These are phyloP conservation scores for Eurypyga helias DNA, from an alignment of 2,113 vertebrate species.

Conservation along the genomic window DNA sequence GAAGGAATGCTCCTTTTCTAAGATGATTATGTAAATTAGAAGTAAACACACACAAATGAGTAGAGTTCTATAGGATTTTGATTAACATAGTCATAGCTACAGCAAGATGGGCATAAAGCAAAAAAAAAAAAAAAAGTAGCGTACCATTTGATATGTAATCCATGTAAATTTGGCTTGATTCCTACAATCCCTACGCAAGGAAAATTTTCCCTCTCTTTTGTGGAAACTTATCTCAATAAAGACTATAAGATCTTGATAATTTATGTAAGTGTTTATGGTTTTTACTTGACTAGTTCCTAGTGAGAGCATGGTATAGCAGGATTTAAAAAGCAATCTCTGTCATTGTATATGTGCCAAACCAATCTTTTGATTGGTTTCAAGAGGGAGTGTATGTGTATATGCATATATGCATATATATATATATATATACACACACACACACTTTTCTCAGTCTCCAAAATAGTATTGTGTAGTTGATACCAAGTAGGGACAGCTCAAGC, in stretches of 20 bases:
- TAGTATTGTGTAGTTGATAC: neutral
- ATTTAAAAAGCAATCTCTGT: neutral
- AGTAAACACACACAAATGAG: slow-evolving; percentile 22
- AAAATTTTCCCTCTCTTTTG: neutral
- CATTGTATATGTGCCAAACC: neutral
- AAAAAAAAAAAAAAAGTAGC: neutral
- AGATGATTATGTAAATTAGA: slow-evolving; percentile 27
- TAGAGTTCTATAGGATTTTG: slow-evolving; percentile 33
- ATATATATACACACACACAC: too few species aligned
- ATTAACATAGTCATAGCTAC: slow-evolving; percentile 15
- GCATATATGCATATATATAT: too few species aligned
- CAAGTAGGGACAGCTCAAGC: neutral
- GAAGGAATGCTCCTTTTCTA: slow-evolving; percentile 9
- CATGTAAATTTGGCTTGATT: neutral
- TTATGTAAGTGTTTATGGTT: neutral
- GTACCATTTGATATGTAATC: neutral
- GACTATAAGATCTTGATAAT: neutral
- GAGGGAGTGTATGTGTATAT: fast-evolving
- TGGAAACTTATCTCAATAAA: slow-evolving; percentile 29
- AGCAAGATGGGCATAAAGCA: neutral
- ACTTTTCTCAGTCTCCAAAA: neutral
- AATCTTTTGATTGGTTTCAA: neutral
- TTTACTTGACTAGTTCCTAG: neutral
- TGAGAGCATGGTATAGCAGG: neutral
- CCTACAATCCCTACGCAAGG: neutral